phyloP scores from a whole-genome alignment of 1,140 invertebrate species.

The Epicauta chinensis region DNA sequence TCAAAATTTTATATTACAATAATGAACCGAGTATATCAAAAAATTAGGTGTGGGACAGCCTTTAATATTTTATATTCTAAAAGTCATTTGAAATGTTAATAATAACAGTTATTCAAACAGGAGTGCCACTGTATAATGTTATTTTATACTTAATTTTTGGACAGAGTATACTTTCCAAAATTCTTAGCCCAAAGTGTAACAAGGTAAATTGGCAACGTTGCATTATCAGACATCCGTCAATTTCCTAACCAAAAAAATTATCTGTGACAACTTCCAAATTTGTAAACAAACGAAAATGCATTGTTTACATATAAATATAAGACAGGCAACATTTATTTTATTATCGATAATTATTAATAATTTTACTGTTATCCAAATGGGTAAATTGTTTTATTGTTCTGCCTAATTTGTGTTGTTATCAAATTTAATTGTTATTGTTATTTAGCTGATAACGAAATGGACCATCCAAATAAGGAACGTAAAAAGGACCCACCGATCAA shows the following conservation, averaged over 20 bases:
- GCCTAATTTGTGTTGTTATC: slow-evolving; percentile 2
- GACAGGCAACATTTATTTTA: slow-evolving; percentile 42
- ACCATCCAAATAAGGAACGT: slow-evolving; percentile 5
- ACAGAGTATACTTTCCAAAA: too few species aligned
- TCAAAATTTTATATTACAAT: too few species aligned
- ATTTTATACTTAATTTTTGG: too few species aligned
- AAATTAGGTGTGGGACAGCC: too few species aligned
- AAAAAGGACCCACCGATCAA: neutral
- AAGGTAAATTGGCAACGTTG: neutral
- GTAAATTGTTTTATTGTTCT: slow-evolving; percentile 33
- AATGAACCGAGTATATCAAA: too few species aligned
- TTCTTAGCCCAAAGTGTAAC: too few species aligned
- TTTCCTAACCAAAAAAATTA: neutral
- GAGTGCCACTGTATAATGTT: too few species aligned
- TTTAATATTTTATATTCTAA: too few species aligned
- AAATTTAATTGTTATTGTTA: slow-evolving; percentile 14
- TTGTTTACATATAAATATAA: slow-evolving; percentile 45
- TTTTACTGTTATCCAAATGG: slow-evolving; percentile 43
- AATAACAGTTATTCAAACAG: too few species aligned
- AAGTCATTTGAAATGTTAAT: too few species aligned
- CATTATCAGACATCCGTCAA: neutral
- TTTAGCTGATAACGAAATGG: slow-evolving; percentile 36
- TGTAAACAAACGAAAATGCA: slow-evolving; percentile 32
- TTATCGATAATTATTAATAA: slow-evolving; percentile 43
- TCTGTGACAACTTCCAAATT: neutral